Evolutionary conservation across 2,888 invertebrate species (phyloP), one percentile per base, ranked within the genome.

Genomic region (Bhutanitis thaidina): DNA sequence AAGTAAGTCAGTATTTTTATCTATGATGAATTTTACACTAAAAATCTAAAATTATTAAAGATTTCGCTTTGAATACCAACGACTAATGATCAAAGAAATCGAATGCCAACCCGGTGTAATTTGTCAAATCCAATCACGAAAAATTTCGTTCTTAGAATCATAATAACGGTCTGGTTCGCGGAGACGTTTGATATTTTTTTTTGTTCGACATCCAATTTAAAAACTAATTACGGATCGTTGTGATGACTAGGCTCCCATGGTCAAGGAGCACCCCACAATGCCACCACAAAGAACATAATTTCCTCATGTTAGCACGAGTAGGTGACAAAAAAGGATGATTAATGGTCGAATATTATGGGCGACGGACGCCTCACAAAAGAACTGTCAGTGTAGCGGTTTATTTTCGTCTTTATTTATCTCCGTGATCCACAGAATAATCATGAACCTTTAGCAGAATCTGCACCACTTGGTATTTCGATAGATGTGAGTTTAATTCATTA

Each of bases 261-360:
- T 69, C 71, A 71, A 77, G 77, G 66, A 78, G 72, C 77, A 74
- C 79, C 82, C 81, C 71, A 73, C 72, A 71, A 77, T 67, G 67
- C 71, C 67, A 62, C 62, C 70, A 78, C 80, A 80, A 82, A 80
- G 80, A 83, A 80, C 71, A 81, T 80, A 77, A 85, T 80, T 80
- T 82, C 78, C 80, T 80, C 85, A 79, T 85, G 81, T 84, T 85
- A 81, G 74, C 75, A 60, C 63, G 73, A 68, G 65, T 61, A 65
- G 79, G 77, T 86, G 86, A 87, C 85, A 86, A 88, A 87, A 87
- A 88, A 85, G 61, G 43, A 73, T 87, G 88, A 88, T 88, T 87
- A 80, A 88, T 88, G 85, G 69, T 70, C 67, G 64, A 59, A 65
- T 56, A 58, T 54, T 62, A 54, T 70, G 70, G 65, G 69, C 72